Conservation (phyloP, 2,113 vertebrate genomes). For the Sakesphorus luctuosus region DNA sequence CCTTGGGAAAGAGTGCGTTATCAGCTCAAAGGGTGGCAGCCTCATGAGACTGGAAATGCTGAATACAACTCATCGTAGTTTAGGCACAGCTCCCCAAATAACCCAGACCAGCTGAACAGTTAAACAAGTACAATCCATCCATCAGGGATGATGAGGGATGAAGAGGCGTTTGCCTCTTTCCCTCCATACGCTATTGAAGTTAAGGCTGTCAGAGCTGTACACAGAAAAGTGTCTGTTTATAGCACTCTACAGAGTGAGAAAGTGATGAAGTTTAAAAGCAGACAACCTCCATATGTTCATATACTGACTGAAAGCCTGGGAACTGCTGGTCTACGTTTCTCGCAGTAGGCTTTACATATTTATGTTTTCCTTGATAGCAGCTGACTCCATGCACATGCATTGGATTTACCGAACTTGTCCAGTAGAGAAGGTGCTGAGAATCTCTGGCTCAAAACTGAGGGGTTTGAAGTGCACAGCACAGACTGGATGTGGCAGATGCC, state of each 20-base stretch:
- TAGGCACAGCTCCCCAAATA: not conserved
- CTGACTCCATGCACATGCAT: not conserved
- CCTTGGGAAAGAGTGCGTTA: rapidly evolving
- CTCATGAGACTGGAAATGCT: not conserved
- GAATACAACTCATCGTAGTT: not conserved
- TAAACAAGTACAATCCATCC: not conserved
- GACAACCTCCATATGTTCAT: not conserved
- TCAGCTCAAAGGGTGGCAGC: not conserved
- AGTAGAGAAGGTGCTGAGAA: not conserved
- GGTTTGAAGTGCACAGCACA: not conserved
- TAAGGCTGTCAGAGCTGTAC: not conserved
- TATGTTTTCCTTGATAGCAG: not conserved
- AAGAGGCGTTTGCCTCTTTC: not conserved
- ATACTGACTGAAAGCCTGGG: not conserved
- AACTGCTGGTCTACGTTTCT: not conserved
- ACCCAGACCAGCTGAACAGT: not conserved
- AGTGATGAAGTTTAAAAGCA: not conserved
- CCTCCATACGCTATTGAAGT: not conserved
- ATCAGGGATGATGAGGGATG: not conserved
- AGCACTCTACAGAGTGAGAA: not conserved
- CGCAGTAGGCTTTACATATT: not conserved
- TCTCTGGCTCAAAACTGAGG: not conserved
- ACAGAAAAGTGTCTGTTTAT: not conserved
- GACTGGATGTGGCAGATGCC: not conserved
- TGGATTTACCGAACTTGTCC: not conserved